These are phyloP conservation scores for Zosterops borbonicus DNA, from an alignment of 2,113 vertebrate genomes.

Conservation along the genomic window DNA sequence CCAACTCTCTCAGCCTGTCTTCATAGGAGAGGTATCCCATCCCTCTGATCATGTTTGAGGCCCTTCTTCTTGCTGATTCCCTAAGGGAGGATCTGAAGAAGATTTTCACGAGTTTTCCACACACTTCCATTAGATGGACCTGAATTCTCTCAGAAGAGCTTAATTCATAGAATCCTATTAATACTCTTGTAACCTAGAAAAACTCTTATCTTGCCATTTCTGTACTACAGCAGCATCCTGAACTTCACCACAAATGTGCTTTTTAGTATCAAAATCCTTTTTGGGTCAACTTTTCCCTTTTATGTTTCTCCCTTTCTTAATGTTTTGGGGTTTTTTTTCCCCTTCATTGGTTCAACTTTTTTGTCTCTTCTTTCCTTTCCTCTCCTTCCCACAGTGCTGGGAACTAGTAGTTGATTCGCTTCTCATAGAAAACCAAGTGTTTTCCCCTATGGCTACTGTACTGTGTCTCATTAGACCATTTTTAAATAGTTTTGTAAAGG, in stretches of 20 bases:
- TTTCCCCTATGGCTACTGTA: neutral
- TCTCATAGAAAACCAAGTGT: neutral
- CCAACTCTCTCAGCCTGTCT: neutral
- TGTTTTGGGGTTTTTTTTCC: fast-evolving
- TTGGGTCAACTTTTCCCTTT: neutral
- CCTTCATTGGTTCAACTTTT: neutral
- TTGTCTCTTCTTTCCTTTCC: neutral
- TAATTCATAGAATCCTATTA: neutral
- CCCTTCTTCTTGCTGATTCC: neutral
- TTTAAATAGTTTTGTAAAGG: neutral
- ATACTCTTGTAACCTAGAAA: neutral
- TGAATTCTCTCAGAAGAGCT: neutral
- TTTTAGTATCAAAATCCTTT: neutral
- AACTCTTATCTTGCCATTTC: neutral
- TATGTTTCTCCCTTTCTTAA: neutral
- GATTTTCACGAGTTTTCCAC: neutral
- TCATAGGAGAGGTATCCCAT: neutral
- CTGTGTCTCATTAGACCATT: neutral
- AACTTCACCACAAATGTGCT: neutral
- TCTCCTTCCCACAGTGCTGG: neutral
- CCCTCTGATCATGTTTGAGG: neutral
- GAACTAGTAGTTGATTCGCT: neutral
- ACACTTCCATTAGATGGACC: neutral
- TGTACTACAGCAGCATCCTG: neutral
- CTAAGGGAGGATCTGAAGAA: neutral